A percentile compares a stretch with the other conserved stretches of the same genome.
These are phyloP conservation scores for Recurvirostra avosetta DNA, from an alignment of 2,113 vertebrate genomes.

Conservation along the genomic window DNA sequence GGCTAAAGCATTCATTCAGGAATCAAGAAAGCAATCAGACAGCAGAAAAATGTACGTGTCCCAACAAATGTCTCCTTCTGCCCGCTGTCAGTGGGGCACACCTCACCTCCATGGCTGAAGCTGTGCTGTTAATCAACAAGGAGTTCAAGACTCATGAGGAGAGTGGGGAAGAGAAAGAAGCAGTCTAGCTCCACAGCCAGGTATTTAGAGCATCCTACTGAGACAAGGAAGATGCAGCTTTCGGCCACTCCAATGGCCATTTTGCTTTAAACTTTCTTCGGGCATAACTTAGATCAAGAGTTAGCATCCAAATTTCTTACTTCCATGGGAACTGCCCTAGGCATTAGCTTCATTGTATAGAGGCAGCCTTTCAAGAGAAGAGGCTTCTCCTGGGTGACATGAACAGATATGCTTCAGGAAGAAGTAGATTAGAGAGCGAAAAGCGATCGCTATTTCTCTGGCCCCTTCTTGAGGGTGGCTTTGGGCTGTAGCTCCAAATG, in stretches of 20 bases:
- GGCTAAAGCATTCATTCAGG: not conserved
- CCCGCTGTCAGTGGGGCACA: not conserved
- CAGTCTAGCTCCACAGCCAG: not conserved
- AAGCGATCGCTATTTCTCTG: not conserved
- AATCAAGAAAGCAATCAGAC: not conserved
- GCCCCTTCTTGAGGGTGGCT: not conserved
- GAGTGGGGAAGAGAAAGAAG: not conserved
- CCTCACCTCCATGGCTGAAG: not conserved
- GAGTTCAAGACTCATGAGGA: not conserved
- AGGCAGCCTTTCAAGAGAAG: not conserved
- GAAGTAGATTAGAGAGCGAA: not conserved
- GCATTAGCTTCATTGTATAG: not conserved
- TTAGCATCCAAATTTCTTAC: not conserved
- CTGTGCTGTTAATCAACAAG: not conserved
- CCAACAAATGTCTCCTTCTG: accelerated
- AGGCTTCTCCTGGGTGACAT: not conserved
- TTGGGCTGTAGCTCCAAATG: not conserved
- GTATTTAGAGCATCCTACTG: not conserved
- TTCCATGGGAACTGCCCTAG: not conserved
- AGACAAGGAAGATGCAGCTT: not conserved
- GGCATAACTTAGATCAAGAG: not conserved
- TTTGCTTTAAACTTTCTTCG: not conserved
- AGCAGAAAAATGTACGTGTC: not conserved
- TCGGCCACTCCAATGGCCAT: not conserved
- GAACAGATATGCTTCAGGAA: not conserved